Percentiles rank a stretch among this genome's conserved stretches.
Evolutionary conservation across 2,113 vertebrate genomes (phyloP).

Genomic region (Ammodytes dubius): DNA sequence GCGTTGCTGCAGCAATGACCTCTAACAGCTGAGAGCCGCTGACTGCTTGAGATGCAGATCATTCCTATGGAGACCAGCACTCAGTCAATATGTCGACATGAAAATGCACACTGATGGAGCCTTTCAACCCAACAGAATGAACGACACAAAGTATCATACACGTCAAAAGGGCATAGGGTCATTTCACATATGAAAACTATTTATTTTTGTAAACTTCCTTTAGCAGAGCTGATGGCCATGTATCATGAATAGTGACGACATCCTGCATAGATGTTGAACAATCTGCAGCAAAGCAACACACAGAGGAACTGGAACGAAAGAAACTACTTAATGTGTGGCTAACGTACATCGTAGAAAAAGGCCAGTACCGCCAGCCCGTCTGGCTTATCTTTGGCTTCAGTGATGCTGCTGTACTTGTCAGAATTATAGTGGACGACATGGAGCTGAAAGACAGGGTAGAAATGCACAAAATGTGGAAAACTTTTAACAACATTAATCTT

Average conservation of each 20-base stretch:
- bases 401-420: constrained; percentile 87
- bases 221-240: not conserved
- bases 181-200: constrained; percentile 7
- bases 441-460: constrained; percentile 83
- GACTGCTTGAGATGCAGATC: constrained; percentile 20
- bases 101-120: constrained; percentile 26
- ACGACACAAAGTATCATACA: constrained; percentile 16
- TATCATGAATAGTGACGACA: not conserved
- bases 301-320: constrained; percentile 18
- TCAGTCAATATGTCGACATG: constrained; percentile 15
- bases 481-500: not conserved
- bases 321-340: not conserved
- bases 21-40: constrained; percentile 25
- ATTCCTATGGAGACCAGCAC: constrained; percentile 44
- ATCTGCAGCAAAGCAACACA: constrained; percentile 12
- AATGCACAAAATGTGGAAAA: constrained; percentile 2
- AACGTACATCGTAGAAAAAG: constrained; percentile 87
- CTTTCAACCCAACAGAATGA: constrained; percentile 45
- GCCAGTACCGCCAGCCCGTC: constrained; percentile 92
- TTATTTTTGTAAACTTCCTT: constrained; percentile 20
- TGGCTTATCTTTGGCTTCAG: constrained; percentile 83
- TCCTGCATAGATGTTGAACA: not conserved
- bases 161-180: constrained; percentile 19
- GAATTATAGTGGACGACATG: constrained; percentile 95
- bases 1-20: constrained; percentile 43